phyloP scores from a whole-genome alignment of 2,888 invertebrate species.

The Acronicta psi region DNA sequence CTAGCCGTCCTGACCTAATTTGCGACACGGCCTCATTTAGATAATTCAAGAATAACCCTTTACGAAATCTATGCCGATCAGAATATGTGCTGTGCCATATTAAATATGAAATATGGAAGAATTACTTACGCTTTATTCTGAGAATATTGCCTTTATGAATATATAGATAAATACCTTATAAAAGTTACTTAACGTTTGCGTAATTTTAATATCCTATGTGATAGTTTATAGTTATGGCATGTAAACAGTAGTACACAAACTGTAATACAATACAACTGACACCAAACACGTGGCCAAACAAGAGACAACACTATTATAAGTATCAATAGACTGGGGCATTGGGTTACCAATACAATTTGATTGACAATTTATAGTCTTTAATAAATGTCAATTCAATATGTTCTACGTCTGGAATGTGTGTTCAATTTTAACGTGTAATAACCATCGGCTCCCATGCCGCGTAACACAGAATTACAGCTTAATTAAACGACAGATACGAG shows the following conservation, averaged over 20 bases:
- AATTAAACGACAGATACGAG: background rate
- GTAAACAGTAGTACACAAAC: constrained; percentile 15
- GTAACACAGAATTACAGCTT: background rate
- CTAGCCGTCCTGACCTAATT: constrained; percentile 29
- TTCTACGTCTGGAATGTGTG: constrained; percentile 21
- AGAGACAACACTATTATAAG: constrained; percentile 9
- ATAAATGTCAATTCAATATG: constrained; percentile 40
- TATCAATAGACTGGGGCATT: constrained; percentile 13
- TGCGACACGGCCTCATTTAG: constrained; percentile 19
- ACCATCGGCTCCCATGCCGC: constrained; percentile 7
- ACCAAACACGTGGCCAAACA: constrained; percentile 24
- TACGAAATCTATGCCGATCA: constrained; percentile 5
- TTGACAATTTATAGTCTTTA: constrained; percentile 23
- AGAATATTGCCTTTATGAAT: background rate
- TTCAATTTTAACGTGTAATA: constrained; percentile 22
- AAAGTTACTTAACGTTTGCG: constrained; percentile 17
- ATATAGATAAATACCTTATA: constrained; percentile 19
- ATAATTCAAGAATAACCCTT: constrained; percentile 34
- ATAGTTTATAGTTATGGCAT: constrained; percentile 19
- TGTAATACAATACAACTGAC: constrained; percentile 19
- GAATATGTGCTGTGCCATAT: too few relatives aligned
- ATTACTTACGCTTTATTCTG: too few relatives aligned
- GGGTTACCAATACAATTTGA: constrained; percentile 20
- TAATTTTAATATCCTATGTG: constrained; percentile 15
- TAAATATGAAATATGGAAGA: too few relatives aligned